Percentiles rank a stretch among this genome's conserved stretches.
These are phyloP conservation scores for Hemithea aestivaria DNA, from an alignment of 2,888 invertebrate genomes.

Conservation along the genomic window DNA sequence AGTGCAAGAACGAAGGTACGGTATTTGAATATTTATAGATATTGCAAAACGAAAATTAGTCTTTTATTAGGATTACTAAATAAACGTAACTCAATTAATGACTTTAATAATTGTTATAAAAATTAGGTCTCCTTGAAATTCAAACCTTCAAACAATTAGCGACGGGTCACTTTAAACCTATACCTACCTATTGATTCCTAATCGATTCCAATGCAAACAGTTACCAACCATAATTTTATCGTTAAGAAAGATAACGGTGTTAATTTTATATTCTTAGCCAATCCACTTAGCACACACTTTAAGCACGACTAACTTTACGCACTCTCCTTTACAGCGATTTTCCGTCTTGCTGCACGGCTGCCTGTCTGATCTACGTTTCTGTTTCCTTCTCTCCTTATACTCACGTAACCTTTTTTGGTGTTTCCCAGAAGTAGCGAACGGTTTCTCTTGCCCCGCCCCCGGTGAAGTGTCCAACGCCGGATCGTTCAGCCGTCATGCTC, in stretches of 20 bases:
- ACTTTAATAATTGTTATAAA: neutral
- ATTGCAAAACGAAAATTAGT: no score
- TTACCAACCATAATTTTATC: constrained; percentile 6
- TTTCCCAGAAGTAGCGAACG: constrained; percentile 91
- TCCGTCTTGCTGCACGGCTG: constrained; percentile 32
- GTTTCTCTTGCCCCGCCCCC: constrained; percentile 90
- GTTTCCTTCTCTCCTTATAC: constrained; percentile 49
- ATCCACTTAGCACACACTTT: constrained; percentile 12
- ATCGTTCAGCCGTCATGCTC: constrained; percentile 96
- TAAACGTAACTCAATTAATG: no score
- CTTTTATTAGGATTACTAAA: no score
- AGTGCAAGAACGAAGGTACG: constrained; percentile 93
- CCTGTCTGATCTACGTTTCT: constrained; percentile 39
- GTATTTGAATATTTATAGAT: no score
- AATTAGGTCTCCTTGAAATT: constrained; percentile 25
- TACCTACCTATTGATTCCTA: constrained; percentile 15
- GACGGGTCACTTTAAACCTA: constrained; percentile 10
- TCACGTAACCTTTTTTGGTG: constrained; percentile 57
- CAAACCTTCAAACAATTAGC: constrained; percentile 19
- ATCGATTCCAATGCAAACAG: constrained; percentile 15
- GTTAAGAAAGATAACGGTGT: constrained; percentile 5
- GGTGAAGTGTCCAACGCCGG: constrained; percentile 91
- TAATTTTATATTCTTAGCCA: constrained; percentile 2
- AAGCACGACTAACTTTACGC: constrained; percentile 13
- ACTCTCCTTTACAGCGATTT: constrained; percentile 35